Evolutionary conservation across 2,888 invertebrate species (phyloP), one percentile per base, ranked within the genome.

Genomic region (Congeria kusceri): DNA sequence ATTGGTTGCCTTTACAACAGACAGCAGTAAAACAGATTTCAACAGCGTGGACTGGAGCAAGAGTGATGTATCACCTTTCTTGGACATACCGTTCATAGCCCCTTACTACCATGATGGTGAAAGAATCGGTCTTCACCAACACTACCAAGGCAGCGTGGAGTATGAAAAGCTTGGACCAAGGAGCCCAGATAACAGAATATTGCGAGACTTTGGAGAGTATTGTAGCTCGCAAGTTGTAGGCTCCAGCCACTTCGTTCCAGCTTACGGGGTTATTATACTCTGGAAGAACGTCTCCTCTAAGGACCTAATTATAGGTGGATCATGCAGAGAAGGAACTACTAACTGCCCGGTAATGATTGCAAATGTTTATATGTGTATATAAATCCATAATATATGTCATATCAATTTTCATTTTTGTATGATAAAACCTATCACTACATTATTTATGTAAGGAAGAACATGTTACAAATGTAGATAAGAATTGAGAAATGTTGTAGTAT

Each of bases 261-360:
- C 98, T 91, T 98, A 98, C 91, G 97, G 96, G 3, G 94, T 97
- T 75, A 96, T 98, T 78, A 95, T 97, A 70, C 99, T 99, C 0
- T 99, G 99, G 99, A 97, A 97, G 93, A 98, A 99, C 93, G 96
- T 98, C 94, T 97, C 98, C 0, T 69, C 79, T 0, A 32, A 59
- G 59, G 13, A 53, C 53, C 4, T 49, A 9, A 4, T 53, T 25
- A 53, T n/a, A 11, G 15, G 7, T 23, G 3, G 5, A n/a, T 13
- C 11, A 15, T 39, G 39, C 15, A 15, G 39, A 9, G 39, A 1
- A 13, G 39, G 39, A 39, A 13, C 39, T 9, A 9, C 1, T 5
- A 11, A 39, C 9, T 39, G 39, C 11, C 11, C 11, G 39, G 39
- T 39, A 39, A 39, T 39, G 3, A 39, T 1, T 39, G n/a, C n/a